phyloP scores from a whole-genome alignment of 1,140 invertebrate species.

The Bathynomus jamesi region DNA sequence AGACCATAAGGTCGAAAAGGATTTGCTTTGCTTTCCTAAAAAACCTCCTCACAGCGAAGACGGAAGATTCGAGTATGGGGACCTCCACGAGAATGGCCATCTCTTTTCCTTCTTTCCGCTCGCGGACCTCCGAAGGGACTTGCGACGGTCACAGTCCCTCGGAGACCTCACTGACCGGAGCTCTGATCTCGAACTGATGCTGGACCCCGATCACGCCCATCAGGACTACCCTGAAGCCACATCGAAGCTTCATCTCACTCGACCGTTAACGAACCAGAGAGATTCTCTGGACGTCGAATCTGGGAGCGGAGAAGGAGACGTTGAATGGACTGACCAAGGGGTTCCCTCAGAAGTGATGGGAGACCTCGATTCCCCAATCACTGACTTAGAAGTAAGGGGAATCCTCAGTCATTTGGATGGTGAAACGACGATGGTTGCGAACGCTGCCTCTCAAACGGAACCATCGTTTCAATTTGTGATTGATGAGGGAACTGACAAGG shows the following conservation, averaged over 20 bases:
- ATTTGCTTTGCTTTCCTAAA: slow-evolving; percentile 29
- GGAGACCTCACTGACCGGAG: slow-evolving; percentile 44
- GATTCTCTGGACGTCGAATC: slow-evolving; percentile 27
- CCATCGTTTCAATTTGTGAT: slow-evolving; percentile 29
- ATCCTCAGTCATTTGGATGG: slow-evolving; percentile 42
- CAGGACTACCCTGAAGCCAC: slow-evolving; percentile 33
- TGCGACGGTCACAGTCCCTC: slow-evolving; percentile 48
- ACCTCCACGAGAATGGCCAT: slow-evolving; percentile 44
- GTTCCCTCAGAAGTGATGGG: slow-evolving; percentile 33
- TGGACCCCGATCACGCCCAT: slow-evolving; percentile 33
- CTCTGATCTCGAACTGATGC: slow-evolving; percentile 20
- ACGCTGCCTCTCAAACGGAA: slow-evolving; percentile 11
- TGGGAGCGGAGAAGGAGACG: slow-evolving; percentile 21
- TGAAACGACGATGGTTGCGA: slow-evolving; percentile 14
- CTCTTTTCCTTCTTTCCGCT: slow-evolving; percentile 21
- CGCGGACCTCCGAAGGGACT: slow-evolving; percentile 43
- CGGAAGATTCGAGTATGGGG: slow-evolving; percentile 50
- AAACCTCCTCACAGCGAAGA: slow-evolving; percentile 41
- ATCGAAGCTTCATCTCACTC: slow-evolving; percentile 18
- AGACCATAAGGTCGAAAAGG: slow-evolving; percentile 25
- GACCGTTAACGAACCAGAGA: slow-evolving; percentile 13
- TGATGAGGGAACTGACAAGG: slow-evolving; percentile 33
- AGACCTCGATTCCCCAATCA: slow-evolving; percentile 45
- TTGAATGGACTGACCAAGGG: slow-evolving; percentile 33
- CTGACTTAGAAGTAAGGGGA: slow-evolving; percentile 47